These are phyloP conservation scores for Origma solitaria DNA, from an alignment of 2,113 vertebrate species.

Conservation along the genomic window DNA sequence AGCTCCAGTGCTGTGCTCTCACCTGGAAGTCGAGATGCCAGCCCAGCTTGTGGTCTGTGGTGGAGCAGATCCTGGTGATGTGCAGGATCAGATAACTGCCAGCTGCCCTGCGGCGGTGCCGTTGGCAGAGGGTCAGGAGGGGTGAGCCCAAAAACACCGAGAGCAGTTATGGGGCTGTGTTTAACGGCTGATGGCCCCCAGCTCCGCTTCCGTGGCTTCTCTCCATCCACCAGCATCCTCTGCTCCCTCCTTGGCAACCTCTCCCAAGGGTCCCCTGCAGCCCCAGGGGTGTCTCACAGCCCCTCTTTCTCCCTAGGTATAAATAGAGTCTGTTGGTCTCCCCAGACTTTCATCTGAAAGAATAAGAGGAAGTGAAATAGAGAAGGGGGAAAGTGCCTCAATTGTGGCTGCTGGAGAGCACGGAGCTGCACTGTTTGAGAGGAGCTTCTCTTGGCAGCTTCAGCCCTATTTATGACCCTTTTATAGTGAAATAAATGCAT, in stretches of 20 bases:
- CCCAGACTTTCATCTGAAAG: background rate
- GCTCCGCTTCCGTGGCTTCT: rapidly evolving
- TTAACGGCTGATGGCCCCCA: background rate
- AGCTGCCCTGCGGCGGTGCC: background rate
- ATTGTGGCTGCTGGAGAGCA: rapidly evolving
- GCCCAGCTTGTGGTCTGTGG: background rate
- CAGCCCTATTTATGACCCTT: background rate
- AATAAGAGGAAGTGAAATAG: background rate
- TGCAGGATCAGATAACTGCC: background rate
- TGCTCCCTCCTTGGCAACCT: background rate
- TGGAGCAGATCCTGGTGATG: background rate
- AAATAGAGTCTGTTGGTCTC: background rate
- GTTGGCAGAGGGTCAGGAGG: background rate
- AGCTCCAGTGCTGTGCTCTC: background rate
- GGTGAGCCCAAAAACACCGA: rapidly evolving
- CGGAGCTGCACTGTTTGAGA: background rate
- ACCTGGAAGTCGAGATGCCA: background rate
- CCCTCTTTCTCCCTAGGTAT: background rate
- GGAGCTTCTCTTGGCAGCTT: background rate
- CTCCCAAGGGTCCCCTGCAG: rapidly evolving
- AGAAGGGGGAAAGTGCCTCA: background rate
- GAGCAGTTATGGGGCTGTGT: rapidly evolving
- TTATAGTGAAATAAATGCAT: background rate
- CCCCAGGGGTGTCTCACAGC: background rate
- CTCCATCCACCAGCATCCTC: rapidly evolving